A percentile compares a stretch with the other conserved stretches of the same genome.
Evolutionary conservation across 2,888 invertebrate species (phyloP).

Genomic region (Ornithoptera priamus): DNA sequence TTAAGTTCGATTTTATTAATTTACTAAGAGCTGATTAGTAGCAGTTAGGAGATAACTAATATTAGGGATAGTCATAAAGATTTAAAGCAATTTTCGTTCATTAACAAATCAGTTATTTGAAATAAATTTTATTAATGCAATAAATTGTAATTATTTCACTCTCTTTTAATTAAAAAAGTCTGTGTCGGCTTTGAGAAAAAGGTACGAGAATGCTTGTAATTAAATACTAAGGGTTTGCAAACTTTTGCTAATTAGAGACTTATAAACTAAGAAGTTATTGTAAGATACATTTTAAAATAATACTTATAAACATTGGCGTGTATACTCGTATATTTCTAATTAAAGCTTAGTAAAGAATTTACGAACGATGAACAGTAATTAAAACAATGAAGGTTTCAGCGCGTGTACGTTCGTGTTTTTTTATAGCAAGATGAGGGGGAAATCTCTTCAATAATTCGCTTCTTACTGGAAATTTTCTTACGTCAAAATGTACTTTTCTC

Average conservation of each 20-base stretch:
- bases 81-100: not conserved
- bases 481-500: not conserved
- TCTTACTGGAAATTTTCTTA: too few species aligned
- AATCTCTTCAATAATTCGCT: too few species aligned
- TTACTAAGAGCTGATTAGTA: too few species aligned
- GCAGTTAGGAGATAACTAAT: too few species aligned
- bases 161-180: not conserved
- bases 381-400: not conserved
- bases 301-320: not conserved
- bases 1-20: too few species aligned
- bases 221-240: constrained; percentile 1
- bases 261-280: not conserved
- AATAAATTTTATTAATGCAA: not conserved
- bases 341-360: not conserved
- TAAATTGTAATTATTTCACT: not conserved
- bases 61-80: too few species aligned
- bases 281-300: not conserved
- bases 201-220: not conserved
- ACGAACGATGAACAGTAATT: not conserved
- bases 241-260: not conserved
- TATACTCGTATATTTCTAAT: too few species aligned
- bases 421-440: too few species aligned
- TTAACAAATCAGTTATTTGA: not conserved
- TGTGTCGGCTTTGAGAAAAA: not conserved
- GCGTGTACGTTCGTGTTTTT: too few species aligned